Evolutionary conservation across 2,797 vertebrate species (phyloP).

Genomic region (Muscicapa striata): DNA sequence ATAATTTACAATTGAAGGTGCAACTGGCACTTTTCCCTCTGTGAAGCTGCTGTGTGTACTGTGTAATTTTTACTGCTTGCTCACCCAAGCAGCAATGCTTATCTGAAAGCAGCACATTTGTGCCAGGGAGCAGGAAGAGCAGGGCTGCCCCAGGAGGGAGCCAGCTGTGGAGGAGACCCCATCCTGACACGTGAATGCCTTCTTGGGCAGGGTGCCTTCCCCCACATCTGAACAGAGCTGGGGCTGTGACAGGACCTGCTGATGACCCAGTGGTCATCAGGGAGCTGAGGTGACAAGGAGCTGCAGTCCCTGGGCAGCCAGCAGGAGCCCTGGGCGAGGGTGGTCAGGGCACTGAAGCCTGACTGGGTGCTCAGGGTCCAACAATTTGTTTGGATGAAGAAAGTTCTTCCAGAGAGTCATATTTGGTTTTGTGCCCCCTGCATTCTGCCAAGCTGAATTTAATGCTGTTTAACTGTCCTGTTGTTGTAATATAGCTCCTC

Average conservation of each 20-base stretch:
- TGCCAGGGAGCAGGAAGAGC: background rate
- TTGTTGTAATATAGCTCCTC: background rate
- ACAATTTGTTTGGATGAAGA: background rate
- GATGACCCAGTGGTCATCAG: background rate
- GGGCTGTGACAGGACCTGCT: background rate
- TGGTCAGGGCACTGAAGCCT: background rate
- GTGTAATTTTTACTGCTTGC: background rate
- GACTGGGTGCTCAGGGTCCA: rapidly evolving
- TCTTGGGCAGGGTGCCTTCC: rapidly evolving
- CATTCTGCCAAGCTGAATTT: background rate
- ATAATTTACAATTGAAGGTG: background rate
- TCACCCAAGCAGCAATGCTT: background rate
- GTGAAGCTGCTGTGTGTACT: background rate
- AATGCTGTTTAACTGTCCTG: background rate
- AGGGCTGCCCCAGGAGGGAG: background rate
- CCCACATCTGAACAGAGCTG: rapidly evolving
- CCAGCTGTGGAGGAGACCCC: rapidly evolving
- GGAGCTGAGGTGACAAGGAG: background rate
- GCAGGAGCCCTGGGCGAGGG: rapidly evolving
- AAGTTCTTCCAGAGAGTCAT: background rate
- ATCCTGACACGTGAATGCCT: rapidly evolving
- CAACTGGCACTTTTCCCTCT: background rate
- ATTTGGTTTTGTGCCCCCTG: background rate
- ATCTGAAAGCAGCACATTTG: background rate
- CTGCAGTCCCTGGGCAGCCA: background rate